A percentile compares a stretch with the other conserved stretches of the same genome.
Evolutionary conservation across 2,888 invertebrate genomes (phyloP).

Genomic region (Callosobruchus maculatus): DNA sequence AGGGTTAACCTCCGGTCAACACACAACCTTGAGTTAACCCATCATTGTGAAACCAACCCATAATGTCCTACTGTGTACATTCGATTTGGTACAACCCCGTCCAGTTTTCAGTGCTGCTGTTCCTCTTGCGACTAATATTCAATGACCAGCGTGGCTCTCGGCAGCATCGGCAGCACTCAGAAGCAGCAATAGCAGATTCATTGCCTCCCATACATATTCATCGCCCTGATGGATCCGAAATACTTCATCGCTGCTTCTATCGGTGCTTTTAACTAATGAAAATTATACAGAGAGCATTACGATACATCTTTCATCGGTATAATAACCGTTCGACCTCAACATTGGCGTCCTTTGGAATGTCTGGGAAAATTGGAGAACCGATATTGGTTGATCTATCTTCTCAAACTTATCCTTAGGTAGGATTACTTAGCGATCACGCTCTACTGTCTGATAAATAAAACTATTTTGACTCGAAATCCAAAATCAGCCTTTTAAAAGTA

Average conservation of each 20-base stretch:
- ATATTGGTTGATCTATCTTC: not conserved
- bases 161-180: no score
- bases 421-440: no score
- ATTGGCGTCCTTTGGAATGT: not conserved
- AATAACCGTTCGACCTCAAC: not conserved
- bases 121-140: not conserved
- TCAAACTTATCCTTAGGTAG: no score
- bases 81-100: not conserved
- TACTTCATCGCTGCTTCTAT: not conserved
- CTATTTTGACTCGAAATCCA: no score
- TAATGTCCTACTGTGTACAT: not conserved
- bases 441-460: no score
- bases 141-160: not conserved
- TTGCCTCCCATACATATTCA: not conserved
- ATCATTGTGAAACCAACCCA: no score
- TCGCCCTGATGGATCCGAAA: not conserved
- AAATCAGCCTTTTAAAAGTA: no score
- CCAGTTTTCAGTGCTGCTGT: not conserved
- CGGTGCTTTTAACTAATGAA: not conserved
- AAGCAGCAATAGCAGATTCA: not conserved
- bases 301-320: not conserved
- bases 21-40: no score
- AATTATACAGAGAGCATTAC: not conserved
- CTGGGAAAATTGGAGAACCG: not conserved
- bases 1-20: no score